Evolutionary conservation across 2,797 vertebrate genomes (phyloP), one percentile per base, ranked within the genome.

Genomic region (Coluber constrictor): DNA sequence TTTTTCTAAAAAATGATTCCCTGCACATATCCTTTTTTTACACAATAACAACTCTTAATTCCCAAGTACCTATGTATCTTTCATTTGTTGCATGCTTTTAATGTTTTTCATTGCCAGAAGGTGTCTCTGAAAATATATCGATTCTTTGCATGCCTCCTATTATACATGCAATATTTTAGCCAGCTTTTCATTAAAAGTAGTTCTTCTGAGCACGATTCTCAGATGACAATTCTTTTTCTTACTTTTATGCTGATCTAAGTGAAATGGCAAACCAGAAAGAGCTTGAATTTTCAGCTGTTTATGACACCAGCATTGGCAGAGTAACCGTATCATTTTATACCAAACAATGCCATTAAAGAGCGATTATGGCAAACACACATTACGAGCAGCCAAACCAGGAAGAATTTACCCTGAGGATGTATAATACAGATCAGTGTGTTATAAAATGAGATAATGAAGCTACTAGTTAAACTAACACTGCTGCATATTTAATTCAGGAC

Each of bases 281-380:
- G 1, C 54, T 47, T 74, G 29, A 60, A 59, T 25, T 92, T 93
- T 92, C 89, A 43, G 92, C 89, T 89, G 18, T 79, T 93, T 96
- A 92, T 1, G 0, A 29, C 37, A 93, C 37, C 2, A 79, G 88
- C 61, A 23, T 89, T 70, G 94, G 43, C 92, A 94, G 94, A 96
- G 90, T 90, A 92, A 95, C 29, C 54, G 90, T 91, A 91, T 23
- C 86, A 89, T 92, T 91, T 87, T 93, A 66, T 79, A 83, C 61
- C 47, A 88, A 27, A 43, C 51, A 43, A 20, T 61, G 86, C 18
- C 61, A 32, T 63, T 88, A 90, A 83, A 88, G 83, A 51, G 12
- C 92, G 88, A 93, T 37, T 59, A 86, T 29, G 59, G 74, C 37
- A 32, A 47, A 20, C 59, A 87, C 37, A 90, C 92, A 56, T 79